Evolutionary conservation across 2,113 vertebrate species (phyloP), one percentile per base, ranked within the genome.

Genomic region (Coptodon bakossiorum): DNA sequence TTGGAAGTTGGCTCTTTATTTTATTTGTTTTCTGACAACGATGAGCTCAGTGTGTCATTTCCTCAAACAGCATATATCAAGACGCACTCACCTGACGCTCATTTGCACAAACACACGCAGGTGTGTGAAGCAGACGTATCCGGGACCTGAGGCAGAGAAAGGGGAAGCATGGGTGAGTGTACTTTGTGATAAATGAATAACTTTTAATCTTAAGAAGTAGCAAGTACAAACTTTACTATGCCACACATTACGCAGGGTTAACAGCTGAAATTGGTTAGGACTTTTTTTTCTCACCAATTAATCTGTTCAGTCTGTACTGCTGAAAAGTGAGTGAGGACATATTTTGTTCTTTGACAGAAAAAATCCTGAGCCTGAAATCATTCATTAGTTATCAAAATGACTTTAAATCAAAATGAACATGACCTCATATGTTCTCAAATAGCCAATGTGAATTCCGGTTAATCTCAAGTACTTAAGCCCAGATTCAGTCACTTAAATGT

Each of bases 271-370:
- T 31, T 5, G 27, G 2, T 12, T 13, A 31, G 14, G 45, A 13
- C 16, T 0, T 6, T 19, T 50, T 50, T 76, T 29, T 19, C 71
- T 31, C 43, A 12, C 45, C 24, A 19, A 12, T 76, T 19, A 48
- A 76, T 50, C 43, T 29, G 40, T 40, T 76, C 68, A 19, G 9
- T 29, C 40, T 48, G 24, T 7, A 0, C 5, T 29, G 24, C 22
- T 11, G 17, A 19, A 50, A 29, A 0, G 6, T 0, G 0, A 17
- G 8, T 10, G 5, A 73, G 38, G 22, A 73, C 5, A 7, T 11
- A 27, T 48, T 76, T 76, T 76, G 24, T 48, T 76, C 9, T 76
- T 1, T 48, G 9, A 48, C 14, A 19, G 43, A 76, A 76, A 29
- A 76, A 0, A 27, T 6, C 12, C n/a, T 2, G 68, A 40, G 1